Evolutionary conservation across 2,888 invertebrate genomes (phyloP).

Genomic region (Endotricha flammealis): DNA sequence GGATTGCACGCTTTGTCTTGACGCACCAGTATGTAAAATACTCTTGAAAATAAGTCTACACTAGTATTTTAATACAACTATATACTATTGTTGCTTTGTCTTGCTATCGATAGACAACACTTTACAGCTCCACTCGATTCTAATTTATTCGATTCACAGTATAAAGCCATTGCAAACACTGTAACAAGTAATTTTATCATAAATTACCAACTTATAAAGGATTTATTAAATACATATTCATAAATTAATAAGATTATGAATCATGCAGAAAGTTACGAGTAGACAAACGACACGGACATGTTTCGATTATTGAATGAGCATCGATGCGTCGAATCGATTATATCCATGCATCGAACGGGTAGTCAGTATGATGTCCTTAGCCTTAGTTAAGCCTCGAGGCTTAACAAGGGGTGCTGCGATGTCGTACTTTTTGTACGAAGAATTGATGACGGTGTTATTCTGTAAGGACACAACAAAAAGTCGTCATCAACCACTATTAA

Average conservation of each 20-base stretch:
- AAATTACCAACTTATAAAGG: no score
- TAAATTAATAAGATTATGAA: constrained; percentile 56
- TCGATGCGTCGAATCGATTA: constrained; percentile 66
- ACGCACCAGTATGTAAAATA: no score
- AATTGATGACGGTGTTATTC: constrained; percentile 33
- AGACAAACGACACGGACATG: constrained; percentile 42
- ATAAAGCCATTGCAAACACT: no score
- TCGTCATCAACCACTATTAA: background rate
- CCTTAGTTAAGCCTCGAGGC: constrained; percentile 31
- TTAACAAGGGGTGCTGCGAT: constrained; percentile 45
- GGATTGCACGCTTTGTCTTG: no score
- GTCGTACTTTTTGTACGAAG: constrained; percentile 47
- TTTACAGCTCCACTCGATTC: no score
- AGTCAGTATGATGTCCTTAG: constrained; percentile 38
- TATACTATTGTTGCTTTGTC: no score
- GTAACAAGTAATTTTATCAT: no score
- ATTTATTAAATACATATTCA: constrained; percentile 25
- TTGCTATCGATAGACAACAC: no score
- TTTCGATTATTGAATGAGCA: constrained; percentile 64
- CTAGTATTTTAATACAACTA: no score
- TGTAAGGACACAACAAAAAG: background rate
- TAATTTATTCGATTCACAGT: no score
- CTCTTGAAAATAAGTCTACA: no score
- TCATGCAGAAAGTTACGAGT: constrained; percentile 49
- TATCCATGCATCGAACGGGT: constrained; percentile 43